Evolutionary conservation across 2,797 vertebrate species (phyloP), one percentile per base, ranked within the genome.

Genomic region (Glyptemys insculpta): DNA sequence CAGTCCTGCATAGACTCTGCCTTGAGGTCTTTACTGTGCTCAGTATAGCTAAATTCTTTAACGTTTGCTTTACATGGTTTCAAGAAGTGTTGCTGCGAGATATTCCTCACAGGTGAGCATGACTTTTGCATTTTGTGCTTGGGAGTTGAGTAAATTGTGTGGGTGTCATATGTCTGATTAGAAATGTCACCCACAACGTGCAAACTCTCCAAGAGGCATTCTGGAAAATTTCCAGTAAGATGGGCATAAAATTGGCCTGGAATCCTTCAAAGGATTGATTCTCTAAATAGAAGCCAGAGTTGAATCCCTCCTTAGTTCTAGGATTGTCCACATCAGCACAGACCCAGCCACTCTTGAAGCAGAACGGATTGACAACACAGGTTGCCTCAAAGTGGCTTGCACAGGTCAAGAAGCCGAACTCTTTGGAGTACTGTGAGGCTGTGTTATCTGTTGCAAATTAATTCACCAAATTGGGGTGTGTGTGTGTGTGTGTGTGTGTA

Each of bases 401-500:
- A 14, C 41, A 83, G 86, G 80, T 86, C 6, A 49, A 72, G 25
- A 86, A 87, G 18, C 15, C 23, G 12, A 41, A 56, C 37, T 16
- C 87, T 10, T 23, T 34, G 6, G 44, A 53, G 15, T 84, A 57
- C 50, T 59, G 78, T 81, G 23, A 83, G 94, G 27, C 94, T 54
- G 41, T 92, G 7, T 4, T 90, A 9, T 3, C 83, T 19, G 81
- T 41, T 83, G 56, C 19, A 62, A 62, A 37, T 3, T 68, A n/a
- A 56, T 79, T 6, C 4, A 53, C 57, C 10, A 0, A 1, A 0
- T 90, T 81, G n/a, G 68, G 41, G 1, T 31, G 12, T 80, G 7
- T 54, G 34, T 89, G 79, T 53, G 1, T 59, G 2, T 3, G 1
- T 4, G 92, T 89, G 29, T n/a, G 10, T 65, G 11, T 74, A 11